Percentiles rank a stretch among this genome's conserved stretches.
phyloP scores from a whole-genome alignment of 2,888 invertebrate species.

The Xestia rhomboidea region DNA sequence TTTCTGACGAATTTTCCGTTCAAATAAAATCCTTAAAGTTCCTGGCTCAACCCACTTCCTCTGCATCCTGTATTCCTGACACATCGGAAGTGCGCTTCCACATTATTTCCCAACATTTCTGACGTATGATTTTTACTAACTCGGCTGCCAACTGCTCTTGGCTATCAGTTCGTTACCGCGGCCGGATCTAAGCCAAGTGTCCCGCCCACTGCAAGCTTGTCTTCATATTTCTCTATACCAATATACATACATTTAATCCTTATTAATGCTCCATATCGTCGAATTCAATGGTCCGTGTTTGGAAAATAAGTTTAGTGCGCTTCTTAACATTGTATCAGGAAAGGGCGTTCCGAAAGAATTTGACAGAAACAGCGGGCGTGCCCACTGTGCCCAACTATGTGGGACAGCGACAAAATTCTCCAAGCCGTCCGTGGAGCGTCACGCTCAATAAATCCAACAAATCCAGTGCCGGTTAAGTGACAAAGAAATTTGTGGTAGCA shows the following conservation, averaged over 20 bases:
- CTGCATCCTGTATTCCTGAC: slow-evolving; percentile 46
- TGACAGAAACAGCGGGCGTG: slow-evolving; percentile 67
- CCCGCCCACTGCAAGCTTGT: slow-evolving; percentile 68
- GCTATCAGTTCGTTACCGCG: slow-evolving; percentile 72
- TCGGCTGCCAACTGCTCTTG: slow-evolving; percentile 75
- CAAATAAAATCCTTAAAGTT: slow-evolving; percentile 38
- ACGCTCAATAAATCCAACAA: slow-evolving; percentile 80
- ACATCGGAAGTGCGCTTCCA: slow-evolving; percentile 55
- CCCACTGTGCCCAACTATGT: slow-evolving; percentile 62
- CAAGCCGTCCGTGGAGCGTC: slow-evolving; percentile 74
- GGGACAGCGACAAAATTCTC: slow-evolving; percentile 72
- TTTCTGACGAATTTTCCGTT: slow-evolving; percentile 23
- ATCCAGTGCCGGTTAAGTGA: slow-evolving; percentile 81
- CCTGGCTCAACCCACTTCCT: slow-evolving; percentile 53
- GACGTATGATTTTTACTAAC: slow-evolving; percentile 66
- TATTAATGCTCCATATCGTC: slow-evolving; percentile 62
- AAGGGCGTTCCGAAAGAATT: slow-evolving; percentile 68
- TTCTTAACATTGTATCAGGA: slow-evolving; percentile 65
- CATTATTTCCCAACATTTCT: slow-evolving; percentile 64
- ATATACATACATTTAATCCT: slow-evolving; percentile 63
- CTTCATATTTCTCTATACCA: slow-evolving; percentile 61
- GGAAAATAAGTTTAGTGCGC: slow-evolving; percentile 64
- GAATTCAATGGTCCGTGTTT: slow-evolving; percentile 68
- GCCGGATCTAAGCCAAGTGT: slow-evolving; percentile 72
- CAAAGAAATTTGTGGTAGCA: slow-evolving; percentile 84